Base-by-base conservation (phyloP, 2,113 vertebrate species). In the Rostratula benghalensis region DNA sequence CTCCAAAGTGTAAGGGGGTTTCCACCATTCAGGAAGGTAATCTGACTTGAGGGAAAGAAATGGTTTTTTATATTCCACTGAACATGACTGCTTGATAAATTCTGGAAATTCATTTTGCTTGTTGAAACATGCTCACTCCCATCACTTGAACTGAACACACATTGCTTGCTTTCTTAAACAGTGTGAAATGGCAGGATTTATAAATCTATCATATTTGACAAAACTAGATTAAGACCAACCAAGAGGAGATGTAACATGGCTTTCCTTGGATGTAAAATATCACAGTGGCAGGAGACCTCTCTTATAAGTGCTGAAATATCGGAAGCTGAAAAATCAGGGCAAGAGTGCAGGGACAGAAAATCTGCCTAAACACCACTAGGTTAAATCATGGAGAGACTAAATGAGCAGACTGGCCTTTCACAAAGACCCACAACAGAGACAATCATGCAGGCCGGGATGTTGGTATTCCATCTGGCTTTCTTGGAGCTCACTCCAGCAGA, bases 81-180 rank as follows among this genome's bases (percentile, higher is more conserved):
- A 68, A 48, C 45, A 87, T 88, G 59, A 90, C 67, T 27, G 19
- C 15, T 83, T 96, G 63, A 69, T 71, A 93, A 56, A 97, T 59
- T 83, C 59, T 76, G 27, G 41, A 95, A 90, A 96, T 93, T 97
- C 93, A 93, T 60, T 75, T 68, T 45, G 9, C 82, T 33, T 59
- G 80, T 87, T 93, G 79, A 95, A 96, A 94, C 76, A 86, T 90
- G 64, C 76, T 69, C 57, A 68, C 71, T 94, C 85, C 79, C 11
- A 30, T 88, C 78, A 90, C 28, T 90, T 85, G 43, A 91, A 91
- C 71, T 57, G 73, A 73, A 78, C 22, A 20, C 18, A 33, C 7
- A 20, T 87, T 83, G 65, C 73, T 95, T 89, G 87, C 7, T 76
- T 95, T 92, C 68, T 88, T 83, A 80, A 87, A 69, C 3, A 13